These are phyloP conservation scores for Microcebus murinus DNA, from an alignment of 2,113 vertebrate genomes.

Conservation along the genomic window DNA sequence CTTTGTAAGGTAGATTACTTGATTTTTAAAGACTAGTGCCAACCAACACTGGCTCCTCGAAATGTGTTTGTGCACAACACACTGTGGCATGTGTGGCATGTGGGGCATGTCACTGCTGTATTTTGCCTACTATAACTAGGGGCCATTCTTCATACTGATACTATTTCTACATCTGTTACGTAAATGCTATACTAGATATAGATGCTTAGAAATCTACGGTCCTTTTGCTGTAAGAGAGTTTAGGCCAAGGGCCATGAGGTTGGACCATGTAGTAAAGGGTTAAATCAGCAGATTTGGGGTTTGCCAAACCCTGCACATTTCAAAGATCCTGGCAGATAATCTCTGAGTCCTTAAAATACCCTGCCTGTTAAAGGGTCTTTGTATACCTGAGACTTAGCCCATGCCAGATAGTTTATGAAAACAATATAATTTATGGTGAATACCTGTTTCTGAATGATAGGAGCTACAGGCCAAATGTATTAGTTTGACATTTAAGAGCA, in stretches of 20 bases:
- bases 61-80: not conserved
- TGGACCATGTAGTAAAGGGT: not conserved
- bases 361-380: too few species aligned
- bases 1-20: not conserved
- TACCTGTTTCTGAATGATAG: too few species aligned
- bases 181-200: not conserved
- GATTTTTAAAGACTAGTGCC: not conserved
- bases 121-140: too few species aligned
- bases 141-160: not conserved
- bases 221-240: not conserved
- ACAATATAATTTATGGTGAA: not conserved
- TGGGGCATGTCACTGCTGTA: too few species aligned
- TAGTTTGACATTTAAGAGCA: not conserved
- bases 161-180: not conserved
- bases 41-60: not conserved
- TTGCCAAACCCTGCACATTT: too few species aligned
- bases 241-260: not conserved
- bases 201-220: not conserved
- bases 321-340: too few species aligned
- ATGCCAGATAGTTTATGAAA: too few species aligned
- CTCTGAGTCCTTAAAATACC: too few species aligned
- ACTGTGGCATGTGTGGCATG: too few species aligned
- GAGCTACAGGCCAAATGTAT: not conserved
- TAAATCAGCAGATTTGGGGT: not conserved
- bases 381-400: too few species aligned